Evolutionary conservation across 2,888 invertebrate species (phyloP), one percentile per base, ranked within the genome.

Genomic region (Vannuccia rotundouncinata): DNA sequence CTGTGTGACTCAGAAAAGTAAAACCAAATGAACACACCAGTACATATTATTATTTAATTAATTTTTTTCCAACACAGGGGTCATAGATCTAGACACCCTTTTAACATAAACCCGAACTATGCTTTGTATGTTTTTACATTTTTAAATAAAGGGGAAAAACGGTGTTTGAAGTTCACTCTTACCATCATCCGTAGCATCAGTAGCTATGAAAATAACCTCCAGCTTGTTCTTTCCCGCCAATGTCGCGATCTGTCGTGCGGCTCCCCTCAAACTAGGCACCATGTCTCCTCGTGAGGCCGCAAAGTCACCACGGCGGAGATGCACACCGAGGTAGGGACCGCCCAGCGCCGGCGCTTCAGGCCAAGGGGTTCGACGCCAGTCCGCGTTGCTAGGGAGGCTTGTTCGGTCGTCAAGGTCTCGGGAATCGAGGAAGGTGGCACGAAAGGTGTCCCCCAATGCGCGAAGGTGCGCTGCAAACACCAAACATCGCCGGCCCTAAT

Each of bases 251-350:
- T 96, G 95, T 81, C 89, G 87, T 0, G 92, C 93, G 0, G 95
- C 92, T 81, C 91, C 91, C 83, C 91, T 88, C n/a, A 96, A 89
- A 5, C 92, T 91, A 17, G 97, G 96, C 1, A 94, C 91, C 79
- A 93, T 91, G 1, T 91, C 90, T 27, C 91, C 89, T 80, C 94
- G 91, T 0, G 93, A 92, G 75, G 90, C 89, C 0, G 94, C 89
- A 88, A 97, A 99, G 89, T 99, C 98, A 82, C 91, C 91, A 79
- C 98, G 90, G 83, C 98, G 90, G 87, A 96, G 90, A 89, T 99
- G 99, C 0, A 93, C 91, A 74, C 92, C 91, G 5, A 97, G 82
- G 87, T 94, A 98, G 0, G 92, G 91, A 0, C 90, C 90, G 25
- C 90, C 90, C 29, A 84, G 81, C 0, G 89, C 89, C 74, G 85